These are phyloP conservation scores for Pristionchus mayeri DNA, from an alignment of 2,888 invertebrate genomes.

Conservation along the genomic window DNA sequence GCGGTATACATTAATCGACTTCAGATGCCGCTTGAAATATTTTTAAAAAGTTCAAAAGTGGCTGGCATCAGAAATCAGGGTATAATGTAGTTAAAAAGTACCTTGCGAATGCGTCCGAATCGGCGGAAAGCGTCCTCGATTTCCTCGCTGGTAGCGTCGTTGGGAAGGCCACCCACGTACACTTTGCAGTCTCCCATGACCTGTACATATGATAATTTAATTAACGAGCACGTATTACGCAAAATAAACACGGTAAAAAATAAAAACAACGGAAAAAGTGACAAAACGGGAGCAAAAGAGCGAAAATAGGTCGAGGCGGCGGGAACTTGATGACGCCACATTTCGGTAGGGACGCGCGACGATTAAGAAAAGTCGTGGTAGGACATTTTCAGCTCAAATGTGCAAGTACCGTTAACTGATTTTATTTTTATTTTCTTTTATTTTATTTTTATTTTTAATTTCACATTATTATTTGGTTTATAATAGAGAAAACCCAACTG, in stretches of 20 bases:
- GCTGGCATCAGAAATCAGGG: not conserved
- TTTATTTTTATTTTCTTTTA: not conserved
- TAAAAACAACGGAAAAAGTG: not conserved
- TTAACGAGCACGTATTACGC: not conserved
- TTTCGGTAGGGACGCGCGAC: not conserved
- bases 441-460: not conserved
- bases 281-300: not conserved
- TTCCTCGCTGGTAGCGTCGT: conserved; percentile 83
- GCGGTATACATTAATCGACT: not conserved
- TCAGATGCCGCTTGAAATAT: not conserved
- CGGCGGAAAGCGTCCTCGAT: conserved; percentile 89
- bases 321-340: too few species aligned
- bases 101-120: conserved; percentile 90
- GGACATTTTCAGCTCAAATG: not conserved
- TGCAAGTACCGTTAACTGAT: not conserved
- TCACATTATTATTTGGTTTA: not conserved
- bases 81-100: conserved; percentile 75
- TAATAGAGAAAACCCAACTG: not conserved
- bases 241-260: not conserved
- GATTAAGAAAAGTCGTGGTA: not conserved
- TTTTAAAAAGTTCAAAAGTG: not conserved
- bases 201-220: not conserved
- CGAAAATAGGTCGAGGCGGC: not conserved
- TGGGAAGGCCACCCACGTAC: conserved; percentile 91
- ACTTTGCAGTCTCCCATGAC: conserved; percentile 82